phyloP scores from a whole-genome alignment of 2,113 vertebrate species.

The Scortum barcoo region DNA sequence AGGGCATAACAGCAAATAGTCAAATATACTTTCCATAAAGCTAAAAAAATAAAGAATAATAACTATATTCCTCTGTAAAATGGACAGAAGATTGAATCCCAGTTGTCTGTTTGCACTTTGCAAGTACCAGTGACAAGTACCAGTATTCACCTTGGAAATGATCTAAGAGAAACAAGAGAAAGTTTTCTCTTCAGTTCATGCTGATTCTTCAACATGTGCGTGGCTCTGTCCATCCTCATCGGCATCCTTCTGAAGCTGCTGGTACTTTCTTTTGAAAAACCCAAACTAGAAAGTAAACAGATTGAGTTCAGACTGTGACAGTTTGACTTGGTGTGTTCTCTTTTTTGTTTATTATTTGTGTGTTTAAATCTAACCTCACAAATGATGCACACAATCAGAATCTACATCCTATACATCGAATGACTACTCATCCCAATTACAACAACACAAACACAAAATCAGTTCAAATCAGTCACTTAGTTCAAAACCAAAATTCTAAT shows the following conservation, averaged over 20 bases:
- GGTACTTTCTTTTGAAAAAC: constrained; percentile 97
- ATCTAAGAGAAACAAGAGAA: no score
- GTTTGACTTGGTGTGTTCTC: no score
- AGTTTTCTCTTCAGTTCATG: constrained; percentile 49
- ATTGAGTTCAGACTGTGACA: neutral
- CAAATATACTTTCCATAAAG: constrained; percentile 20
- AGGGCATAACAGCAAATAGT: constrained; percentile 45
- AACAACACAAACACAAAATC: no score
- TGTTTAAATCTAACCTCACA: no score
- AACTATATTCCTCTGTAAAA: constrained; percentile 7
- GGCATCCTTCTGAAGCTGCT: constrained; percentile 89
- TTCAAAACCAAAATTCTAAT: no score
- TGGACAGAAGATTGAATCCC: neutral
- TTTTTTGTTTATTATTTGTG: no score
- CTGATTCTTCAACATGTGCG: constrained; percentile 65
- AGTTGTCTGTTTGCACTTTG: constrained; percentile 32
- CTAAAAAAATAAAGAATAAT: neutral
- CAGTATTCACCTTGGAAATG: constrained; percentile 21
- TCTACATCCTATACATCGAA: no score
- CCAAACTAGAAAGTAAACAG: constrained; percentile 86
- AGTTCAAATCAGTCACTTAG: no score
- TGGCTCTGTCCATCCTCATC: constrained; percentile 76
- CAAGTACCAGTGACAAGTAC: constrained; percentile 30
- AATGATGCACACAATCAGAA: no score
- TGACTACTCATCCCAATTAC: no score